Evolutionary conservation across 2,113 vertebrate genomes (phyloP), one percentile per base, ranked within the genome.

Genomic region (Chunga burmeisteri): DNA sequence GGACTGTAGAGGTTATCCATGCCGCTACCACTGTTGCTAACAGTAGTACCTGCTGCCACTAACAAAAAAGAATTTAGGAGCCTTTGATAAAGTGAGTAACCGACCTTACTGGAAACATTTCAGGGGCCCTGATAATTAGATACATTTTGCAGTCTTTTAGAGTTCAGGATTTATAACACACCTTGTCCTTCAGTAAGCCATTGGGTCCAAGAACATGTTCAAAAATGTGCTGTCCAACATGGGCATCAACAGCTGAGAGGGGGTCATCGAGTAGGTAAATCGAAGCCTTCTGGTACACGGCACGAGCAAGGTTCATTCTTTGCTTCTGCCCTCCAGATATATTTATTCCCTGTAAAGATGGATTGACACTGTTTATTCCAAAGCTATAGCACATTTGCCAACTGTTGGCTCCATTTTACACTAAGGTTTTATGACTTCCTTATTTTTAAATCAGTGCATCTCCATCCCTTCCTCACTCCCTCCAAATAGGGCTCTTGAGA

Each of bases 321-420:
- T 99, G 99, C 95, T 99, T 99, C 98, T 99, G 99, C 53, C 99
- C 99, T 50, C 99, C 99, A 0, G 99, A 99, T 6, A 99, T 97
- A 80, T 98, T 99, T 92, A 99, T 97, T 49, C 99, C 99, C 99
- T 99, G 95, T 59, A 68, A 50, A 95, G 88, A 42, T 36, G 56
- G 1, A 90, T 23, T 44, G 23, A 46, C 25, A 21, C 18, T 55
- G 20, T 56, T 90, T 67, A 72, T 61, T 71, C 26, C 47, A 74
- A 68, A 78, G 65, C 38, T 72, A 13, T 19, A 36, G 44, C 9
- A 2, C 9, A 17, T 52, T 50, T 91, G 16, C 25, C 12, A 81
- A 1, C 32, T 58, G 30, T 29, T 92, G 38, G 11, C 52, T 67
- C 19, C 30, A 29, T 56, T 78, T 85, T 46, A 81, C 9, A n/a